Percentiles rank a stretch among this genome's conserved stretches.
phyloP scores from a whole-genome alignment of 2,797 vertebrate genomes.

The Megalops cyprinoides region DNA sequence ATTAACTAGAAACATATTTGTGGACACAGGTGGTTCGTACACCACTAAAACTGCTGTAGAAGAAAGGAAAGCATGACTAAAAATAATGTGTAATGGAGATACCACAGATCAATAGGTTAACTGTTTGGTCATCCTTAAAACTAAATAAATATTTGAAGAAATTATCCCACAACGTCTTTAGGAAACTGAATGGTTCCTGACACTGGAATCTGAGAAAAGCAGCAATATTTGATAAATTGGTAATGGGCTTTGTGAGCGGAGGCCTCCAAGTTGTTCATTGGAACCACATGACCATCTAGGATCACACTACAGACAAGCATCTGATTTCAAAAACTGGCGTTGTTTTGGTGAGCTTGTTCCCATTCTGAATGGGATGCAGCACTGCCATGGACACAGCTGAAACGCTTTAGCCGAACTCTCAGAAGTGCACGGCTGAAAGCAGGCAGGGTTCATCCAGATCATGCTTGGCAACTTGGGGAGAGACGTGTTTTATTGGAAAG shows the following conservation, averaged over 20 bases:
- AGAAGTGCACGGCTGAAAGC: background rate
- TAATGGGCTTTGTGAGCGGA: background rate
- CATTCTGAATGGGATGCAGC: background rate
- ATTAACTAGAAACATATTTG: conserved; percentile 57
- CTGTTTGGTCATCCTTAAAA: background rate
- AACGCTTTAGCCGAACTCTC: background rate
- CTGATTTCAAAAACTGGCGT: conserved; percentile 22
- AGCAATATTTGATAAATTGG: background rate
- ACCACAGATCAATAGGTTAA: background rate
- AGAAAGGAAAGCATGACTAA: background rate
- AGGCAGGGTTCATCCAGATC: background rate
- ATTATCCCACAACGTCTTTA: background rate
- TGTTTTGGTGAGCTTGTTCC: background rate
- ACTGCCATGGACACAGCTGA: background rate
- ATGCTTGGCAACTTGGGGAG: background rate
- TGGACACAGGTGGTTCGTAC: conserved; percentile 20
- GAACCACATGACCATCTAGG: conserved; percentile 32
- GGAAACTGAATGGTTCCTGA: no score
- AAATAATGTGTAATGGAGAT: no score
- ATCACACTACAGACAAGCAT: conserved; percentile 39
- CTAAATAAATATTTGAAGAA: no score
- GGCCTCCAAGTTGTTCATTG: conserved; percentile 38
- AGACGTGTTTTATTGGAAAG: background rate
- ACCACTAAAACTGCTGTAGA: background rate
- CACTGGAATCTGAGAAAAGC: no score